phyloP scores from a whole-genome alignment of 2,888 invertebrate species.

The Tetheella fluctuosa region DNA sequence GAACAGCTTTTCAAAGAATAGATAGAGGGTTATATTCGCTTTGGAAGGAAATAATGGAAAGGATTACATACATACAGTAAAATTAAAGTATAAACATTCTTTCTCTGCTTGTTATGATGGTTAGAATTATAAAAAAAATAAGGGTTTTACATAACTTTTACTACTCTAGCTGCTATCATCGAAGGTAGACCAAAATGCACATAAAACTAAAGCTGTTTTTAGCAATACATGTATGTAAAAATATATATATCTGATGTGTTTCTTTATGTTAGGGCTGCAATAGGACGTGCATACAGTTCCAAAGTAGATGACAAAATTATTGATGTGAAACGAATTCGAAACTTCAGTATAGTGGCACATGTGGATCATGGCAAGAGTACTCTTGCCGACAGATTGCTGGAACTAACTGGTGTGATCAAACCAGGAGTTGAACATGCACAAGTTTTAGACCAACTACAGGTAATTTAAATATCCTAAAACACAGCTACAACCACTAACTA shows the following conservation, averaged over 20 bases:
- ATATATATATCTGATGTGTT: not conserved
- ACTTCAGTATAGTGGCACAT: constrained; percentile 99
- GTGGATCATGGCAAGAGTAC: constrained; percentile 99
- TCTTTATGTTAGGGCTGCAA: constrained; percentile 19
- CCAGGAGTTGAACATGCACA: constrained; percentile 87
- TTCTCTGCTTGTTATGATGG: not conserved
- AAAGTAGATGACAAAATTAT: constrained; percentile 39
- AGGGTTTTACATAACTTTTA: not conserved
- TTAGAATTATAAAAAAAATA: not conserved
- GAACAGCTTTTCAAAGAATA: too few relatives aligned
- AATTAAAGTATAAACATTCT: too few relatives aligned
- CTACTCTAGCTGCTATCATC: not conserved
- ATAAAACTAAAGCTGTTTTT: not conserved
- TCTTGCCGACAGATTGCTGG: constrained; percentile 96
- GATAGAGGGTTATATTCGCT: too few relatives aligned
- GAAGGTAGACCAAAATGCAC: not conserved
- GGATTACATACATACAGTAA: too few relatives aligned
- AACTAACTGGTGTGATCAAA: constrained; percentile 93
- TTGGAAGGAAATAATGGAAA: too few relatives aligned
- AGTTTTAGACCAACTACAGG: constrained; percentile 90
- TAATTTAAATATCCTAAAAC: constrained; percentile 34
- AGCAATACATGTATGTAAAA: too few relatives aligned
- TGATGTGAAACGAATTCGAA: constrained; percentile 86
- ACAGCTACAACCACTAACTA: too few relatives aligned
- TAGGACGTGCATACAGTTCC: constrained; percentile 51